These are phyloP conservation scores for Drosophila mimetica DNA, from an alignment of 2,888 invertebrate genomes.

Conservation along the genomic window DNA sequence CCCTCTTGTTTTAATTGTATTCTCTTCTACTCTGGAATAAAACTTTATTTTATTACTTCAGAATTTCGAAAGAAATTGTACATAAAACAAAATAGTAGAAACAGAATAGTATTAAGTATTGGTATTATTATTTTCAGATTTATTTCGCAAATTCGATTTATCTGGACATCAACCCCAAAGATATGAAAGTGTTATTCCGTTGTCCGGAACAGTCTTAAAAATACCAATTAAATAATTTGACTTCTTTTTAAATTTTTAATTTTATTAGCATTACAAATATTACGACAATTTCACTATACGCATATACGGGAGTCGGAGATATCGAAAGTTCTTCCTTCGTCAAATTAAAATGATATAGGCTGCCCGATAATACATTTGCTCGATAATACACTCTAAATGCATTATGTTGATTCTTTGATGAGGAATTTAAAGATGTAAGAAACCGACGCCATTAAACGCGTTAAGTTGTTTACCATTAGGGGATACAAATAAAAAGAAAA, in stretches of 20 bases:
- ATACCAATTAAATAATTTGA: too few relatives aligned
- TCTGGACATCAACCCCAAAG: too few relatives aligned
- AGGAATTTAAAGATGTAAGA: constrained; percentile 49
- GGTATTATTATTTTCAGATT: too few relatives aligned
- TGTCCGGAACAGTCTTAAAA: too few relatives aligned
- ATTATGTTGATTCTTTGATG: constrained; percentile 12
- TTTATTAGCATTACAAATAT: constrained; percentile 62
- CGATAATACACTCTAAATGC: constrained; percentile 31
- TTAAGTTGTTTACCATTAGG: constrained; percentile 1
- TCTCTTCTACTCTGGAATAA: too few relatives aligned
- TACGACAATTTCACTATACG: constrained; percentile 66
- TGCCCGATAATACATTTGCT: constrained; percentile 24
- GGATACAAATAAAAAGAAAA: constrained; percentile 13
- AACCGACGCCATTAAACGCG: constrained; percentile 52
- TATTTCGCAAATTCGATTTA: too few relatives aligned
- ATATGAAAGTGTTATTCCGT: too few relatives aligned
- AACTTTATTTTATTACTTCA: too few relatives aligned
- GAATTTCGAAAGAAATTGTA: too few relatives aligned
- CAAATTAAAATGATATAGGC: constrained; percentile 28
- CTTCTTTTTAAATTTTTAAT: constrained; percentile 41
- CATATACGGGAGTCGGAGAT: constrained; percentile 41
- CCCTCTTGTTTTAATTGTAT: too few relatives aligned
- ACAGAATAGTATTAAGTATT: too few relatives aligned
- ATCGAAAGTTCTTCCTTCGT: constrained; percentile 26
- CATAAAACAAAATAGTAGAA: too few relatives aligned